These are phyloP conservation scores for Charaxes varanes DNA, from an alignment of 1,140 invertebrate genomes.

Conservation along the genomic window DNA sequence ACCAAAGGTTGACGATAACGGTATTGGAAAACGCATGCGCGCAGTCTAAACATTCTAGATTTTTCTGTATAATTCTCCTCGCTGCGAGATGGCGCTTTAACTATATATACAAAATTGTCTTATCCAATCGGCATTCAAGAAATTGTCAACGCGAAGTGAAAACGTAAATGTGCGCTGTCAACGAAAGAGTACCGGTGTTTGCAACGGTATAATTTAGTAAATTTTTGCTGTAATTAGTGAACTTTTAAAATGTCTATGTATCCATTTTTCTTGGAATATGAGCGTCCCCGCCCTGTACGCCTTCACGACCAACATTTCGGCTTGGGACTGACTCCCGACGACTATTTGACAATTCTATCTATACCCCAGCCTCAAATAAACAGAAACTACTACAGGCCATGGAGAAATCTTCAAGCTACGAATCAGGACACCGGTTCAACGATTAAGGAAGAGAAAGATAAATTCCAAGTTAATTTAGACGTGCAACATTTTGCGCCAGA, in stretches of 20 bases:
- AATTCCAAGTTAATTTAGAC: constrained; percentile 82
- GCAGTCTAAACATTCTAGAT: constrained; percentile 22
- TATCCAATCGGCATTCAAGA: not conserved
- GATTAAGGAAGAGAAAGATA: constrained; percentile 43
- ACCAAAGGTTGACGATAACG: not conserved
- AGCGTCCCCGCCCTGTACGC: constrained; percentile 24
- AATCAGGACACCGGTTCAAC: constrained; percentile 32
- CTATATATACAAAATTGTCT: constrained; percentile 12
- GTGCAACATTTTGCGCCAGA: too few relatives aligned
- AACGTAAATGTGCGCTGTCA: constrained; percentile 4
- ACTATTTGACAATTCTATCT: constrained; percentile 35
- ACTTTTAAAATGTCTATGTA: constrained; percentile 42
- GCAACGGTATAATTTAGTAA: not conserved
- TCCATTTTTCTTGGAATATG: constrained; percentile 40
- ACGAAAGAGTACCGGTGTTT: constrained; percentile 2
- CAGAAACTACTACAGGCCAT: constrained; percentile 34
- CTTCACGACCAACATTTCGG: constrained; percentile 44
- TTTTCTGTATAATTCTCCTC: constrained; percentile 15
- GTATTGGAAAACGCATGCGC: not conserved
- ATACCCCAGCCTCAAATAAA: constrained; percentile 32
- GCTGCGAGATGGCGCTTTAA: constrained; percentile 23
- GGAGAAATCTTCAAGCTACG: constrained; percentile 36
- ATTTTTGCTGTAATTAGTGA: too few relatives aligned
- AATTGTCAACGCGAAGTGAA: not conserved
- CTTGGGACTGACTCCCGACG: constrained; percentile 39